Evolutionary conservation across 1,140 invertebrate species (phyloP).

Genomic region (Ylistrum balloti): DNA sequence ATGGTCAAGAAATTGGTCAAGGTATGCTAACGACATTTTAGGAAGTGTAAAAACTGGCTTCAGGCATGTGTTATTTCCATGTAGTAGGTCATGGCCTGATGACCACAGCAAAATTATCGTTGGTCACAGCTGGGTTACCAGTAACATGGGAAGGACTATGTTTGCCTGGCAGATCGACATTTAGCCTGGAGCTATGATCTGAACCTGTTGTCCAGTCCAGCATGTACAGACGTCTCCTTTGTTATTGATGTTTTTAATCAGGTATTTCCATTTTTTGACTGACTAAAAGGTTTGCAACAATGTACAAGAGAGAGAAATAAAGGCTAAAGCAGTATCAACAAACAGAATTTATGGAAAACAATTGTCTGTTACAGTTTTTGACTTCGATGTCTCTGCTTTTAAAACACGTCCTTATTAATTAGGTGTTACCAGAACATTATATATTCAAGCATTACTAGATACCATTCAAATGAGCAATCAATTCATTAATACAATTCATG

Average conservation of each 20-base stretch:
- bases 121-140: background rate
- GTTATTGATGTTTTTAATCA: background rate
- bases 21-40: background rate
- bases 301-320: background rate
- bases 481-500: too few relatives aligned
- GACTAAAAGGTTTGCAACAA: too few relatives aligned
- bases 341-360: too few relatives aligned
- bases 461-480: too few relatives aligned
- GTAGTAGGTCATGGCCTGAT: background rate
- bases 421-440: background rate
- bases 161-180: background rate
- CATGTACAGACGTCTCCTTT: background rate
- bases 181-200: background rate
- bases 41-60: conserved; percentile 30
- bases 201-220: background rate
- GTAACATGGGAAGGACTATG: too few relatives aligned
- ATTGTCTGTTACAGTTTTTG: too few relatives aligned
- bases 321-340: too few relatives aligned
- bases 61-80: background rate
- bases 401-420: too few relatives aligned
- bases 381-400: too few relatives aligned
- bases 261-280: background rate
- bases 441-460: too few relatives aligned
- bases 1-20: background rate
- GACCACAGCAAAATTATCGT: background rate